A percentile compares a stretch with the other conserved stretches of the same genome.
Conservation (phyloP, 2,888 invertebrate genomes). For the Troglohyphantes excavatus region DNA sequence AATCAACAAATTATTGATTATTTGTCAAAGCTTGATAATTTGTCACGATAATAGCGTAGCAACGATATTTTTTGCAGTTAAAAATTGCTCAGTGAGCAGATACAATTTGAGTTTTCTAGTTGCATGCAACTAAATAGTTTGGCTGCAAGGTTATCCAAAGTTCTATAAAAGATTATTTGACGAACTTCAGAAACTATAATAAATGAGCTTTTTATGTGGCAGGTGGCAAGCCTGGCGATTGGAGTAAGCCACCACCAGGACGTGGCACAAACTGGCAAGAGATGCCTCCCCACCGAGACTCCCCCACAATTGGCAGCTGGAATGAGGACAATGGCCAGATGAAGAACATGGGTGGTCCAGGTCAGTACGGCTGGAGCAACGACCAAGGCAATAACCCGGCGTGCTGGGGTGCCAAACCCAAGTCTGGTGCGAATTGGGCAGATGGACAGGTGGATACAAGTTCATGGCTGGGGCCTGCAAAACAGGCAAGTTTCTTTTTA, state of each 20-base stretch:
- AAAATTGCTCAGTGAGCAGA: too few relatives aligned
- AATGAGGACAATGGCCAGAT: conserved; percentile 61
- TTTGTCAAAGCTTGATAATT: too few relatives aligned
- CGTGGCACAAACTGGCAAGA: conserved; percentile 76
- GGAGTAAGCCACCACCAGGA: conserved; percentile 68
- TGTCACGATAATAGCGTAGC: too few relatives aligned
- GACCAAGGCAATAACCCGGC: conserved; percentile 80
- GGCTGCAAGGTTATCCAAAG: too few relatives aligned
- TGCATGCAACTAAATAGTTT: too few relatives aligned
- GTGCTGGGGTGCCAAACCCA: conserved; percentile 84
- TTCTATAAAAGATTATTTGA: too few relatives aligned
- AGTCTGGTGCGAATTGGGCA: conserved; percentile 83
- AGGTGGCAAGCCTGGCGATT: conserved; percentile 60
- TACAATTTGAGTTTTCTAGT: too few relatives aligned
- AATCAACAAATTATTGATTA: too few relatives aligned
- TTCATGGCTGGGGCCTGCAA: conserved; percentile 86
- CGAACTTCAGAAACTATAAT: too few relatives aligned
- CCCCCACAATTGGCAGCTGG: conserved; percentile 71
- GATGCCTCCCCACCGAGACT: conserved; percentile 72
- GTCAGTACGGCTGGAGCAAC: conserved; percentile 80
- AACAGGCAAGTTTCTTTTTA: conserved; percentile 79
- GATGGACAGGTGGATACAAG: conserved; percentile 86
- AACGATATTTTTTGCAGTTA: too few relatives aligned
- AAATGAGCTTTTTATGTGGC: too few relatives aligned
- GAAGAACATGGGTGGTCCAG: conserved; percentile 68